Evolutionary conservation across 2,113 vertebrate genomes (phyloP), one percentile per base, ranked within the genome.

Genomic region (Recurvirostra avosetta): DNA sequence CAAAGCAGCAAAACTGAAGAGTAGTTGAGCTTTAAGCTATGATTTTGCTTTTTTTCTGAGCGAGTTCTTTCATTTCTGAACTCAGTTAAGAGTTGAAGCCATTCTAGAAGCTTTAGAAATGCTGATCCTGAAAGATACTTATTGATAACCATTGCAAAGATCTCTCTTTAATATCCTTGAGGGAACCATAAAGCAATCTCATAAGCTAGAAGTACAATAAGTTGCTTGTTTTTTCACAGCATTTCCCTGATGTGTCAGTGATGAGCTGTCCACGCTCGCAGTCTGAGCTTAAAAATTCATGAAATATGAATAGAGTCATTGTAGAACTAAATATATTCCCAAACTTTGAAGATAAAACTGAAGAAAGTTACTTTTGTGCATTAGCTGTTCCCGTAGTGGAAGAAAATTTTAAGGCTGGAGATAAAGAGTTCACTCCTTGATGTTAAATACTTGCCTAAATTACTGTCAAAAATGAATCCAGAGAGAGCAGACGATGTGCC

Each of bases 161-260:
- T 92, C 25, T 62, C 79, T 88, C 78, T 94, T 94, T 96, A 93
- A 90, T 96, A 96, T 95, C 92, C 85, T 93, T 77, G 59, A 88
- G 82, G 49, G 78, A 92, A 27, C 50, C 77, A 59, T 23, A 68
- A 56, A 83, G 71, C 71, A 77, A 83, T 92, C 67, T 95, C 75
- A 53, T 88, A 73, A 95, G 88, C 67, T 62, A 45, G 34, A 94
- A 90, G 63, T 50, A 95, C 88, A 94, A 34, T 88, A 80, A 70
- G 75, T 74, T 77, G 38, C 81, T 95, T 93, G 78, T 73, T 90
- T 96, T 94, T 90, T 52, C 75, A 18, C 87, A 79, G 62, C 87
- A 11, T 88, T 88, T 93, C 82, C 73, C 78, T 77, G 85, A 95
- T 88, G 85, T 73, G 80, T 94, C 85, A 92, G 53, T 63, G 88